phyloP scores from a whole-genome alignment of 2,888 invertebrate genomes.

The Gnatocerus cornutus region DNA sequence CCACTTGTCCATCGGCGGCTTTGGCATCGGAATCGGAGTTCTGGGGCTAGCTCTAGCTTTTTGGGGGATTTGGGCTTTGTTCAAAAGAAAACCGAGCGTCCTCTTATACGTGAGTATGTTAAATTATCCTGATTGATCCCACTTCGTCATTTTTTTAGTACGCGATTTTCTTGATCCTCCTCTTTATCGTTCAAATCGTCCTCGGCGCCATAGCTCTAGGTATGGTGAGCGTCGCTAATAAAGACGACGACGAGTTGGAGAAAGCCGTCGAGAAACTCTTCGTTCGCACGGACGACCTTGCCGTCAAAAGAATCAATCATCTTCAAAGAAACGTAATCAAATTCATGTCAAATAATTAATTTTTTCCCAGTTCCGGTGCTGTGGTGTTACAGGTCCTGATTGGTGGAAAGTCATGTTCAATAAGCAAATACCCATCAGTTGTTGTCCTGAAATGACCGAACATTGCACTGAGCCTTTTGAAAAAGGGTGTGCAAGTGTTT shows the following conservation, averaged over 20 bases:
- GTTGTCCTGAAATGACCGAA: slow-evolving; percentile 32
- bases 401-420: slow-evolving; percentile 40
- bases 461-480: slow-evolving; percentile 37
- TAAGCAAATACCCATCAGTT: slow-evolving; percentile 40
- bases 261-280: slow-evolving; percentile 43
- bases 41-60: slow-evolving; percentile 22
- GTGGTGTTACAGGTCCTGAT: slow-evolving; percentile 44
- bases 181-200: slow-evolving; percentile 49
- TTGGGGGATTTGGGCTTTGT: slow-evolving; percentile 42
- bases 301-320: slow-evolving; percentile 35
- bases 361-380: slow-evolving; percentile 43
- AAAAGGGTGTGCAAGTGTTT: slow-evolving; percentile 40
- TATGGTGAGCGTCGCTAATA: slow-evolving; percentile 17
- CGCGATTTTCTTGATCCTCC: slow-evolving; percentile 33
- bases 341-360: no score
- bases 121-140: no score
- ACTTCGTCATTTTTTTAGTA: slow-evolving; percentile 33
- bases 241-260: slow-evolving; percentile 23
- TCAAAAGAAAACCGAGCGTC: slow-evolving; percentile 39
- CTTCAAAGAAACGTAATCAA: slow-evolving; percentile 44
- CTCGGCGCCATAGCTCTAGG: slow-evolving; percentile 46
- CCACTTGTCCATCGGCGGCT: slow-evolving; percentile 45
- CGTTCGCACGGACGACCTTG: slow-evolving; percentile 28
- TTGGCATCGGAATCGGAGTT: slow-evolving; percentile 46
- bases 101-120: slow-evolving; percentile 35